Conservation (phyloP, 2,113 vertebrate species). For the Prinia subflava region DNA sequence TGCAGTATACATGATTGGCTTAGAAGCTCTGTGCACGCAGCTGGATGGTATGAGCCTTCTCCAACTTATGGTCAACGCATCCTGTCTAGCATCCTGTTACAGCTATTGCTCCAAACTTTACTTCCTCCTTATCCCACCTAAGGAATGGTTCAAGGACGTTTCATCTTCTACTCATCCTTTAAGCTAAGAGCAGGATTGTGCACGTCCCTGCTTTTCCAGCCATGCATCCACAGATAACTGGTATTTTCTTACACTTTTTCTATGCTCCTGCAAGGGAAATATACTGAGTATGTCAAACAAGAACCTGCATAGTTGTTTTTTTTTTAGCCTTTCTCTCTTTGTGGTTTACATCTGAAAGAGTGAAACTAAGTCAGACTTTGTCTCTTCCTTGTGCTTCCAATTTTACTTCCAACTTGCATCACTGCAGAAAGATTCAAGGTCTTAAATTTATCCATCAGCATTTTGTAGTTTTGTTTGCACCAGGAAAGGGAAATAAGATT, state of each 20-base stretch:
- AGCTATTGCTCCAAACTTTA: too few relatives aligned
- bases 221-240: too few relatives aligned
- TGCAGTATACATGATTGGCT: too few relatives aligned
- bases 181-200: too few relatives aligned
- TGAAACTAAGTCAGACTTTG: not conserved
- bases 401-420: not conserved
- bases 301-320: not conserved
- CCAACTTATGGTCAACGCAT: too few relatives aligned
- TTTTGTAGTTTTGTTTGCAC: not conserved
- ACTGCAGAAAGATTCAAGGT: not conserved
- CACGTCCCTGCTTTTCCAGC: too few relatives aligned
- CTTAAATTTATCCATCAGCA: not conserved
- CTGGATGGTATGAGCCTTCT: too few relatives aligned
- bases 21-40: too few relatives aligned
- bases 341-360: not conserved
- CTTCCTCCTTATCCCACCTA: too few relatives aligned
- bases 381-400: not conserved
- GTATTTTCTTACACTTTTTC: not conserved
- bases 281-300: not conserved
- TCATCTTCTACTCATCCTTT: too few relatives aligned
- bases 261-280: not conserved
- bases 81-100: too few relatives aligned
- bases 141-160: too few relatives aligned
- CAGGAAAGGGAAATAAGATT: not conserved
- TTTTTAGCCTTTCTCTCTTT: not conserved